Base-by-base conservation (phyloP, 2,888 invertebrate species). In the Mellilla xanthometata region DNA sequence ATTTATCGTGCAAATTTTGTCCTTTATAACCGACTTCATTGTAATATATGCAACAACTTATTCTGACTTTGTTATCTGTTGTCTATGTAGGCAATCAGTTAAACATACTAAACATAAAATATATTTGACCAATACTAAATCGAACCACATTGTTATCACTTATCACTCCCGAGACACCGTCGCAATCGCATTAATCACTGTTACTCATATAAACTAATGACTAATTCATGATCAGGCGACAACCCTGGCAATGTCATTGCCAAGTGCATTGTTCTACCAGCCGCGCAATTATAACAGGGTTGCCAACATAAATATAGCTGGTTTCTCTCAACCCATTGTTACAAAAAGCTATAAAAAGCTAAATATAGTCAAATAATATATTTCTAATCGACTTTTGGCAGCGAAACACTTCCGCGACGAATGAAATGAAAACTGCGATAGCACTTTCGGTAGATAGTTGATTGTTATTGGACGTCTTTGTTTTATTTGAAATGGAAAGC, bases 221-320 rank as follows among this genome's bases (percentile, higher is more conserved):
- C 58, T 54, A 62, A 53, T 52, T 57, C 49, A 53, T 48, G 49
- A 58, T 36, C 49, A 35, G 45, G 43, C 56, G 66, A 62, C 70
- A 73, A 60, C 54, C 56, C 47, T 59, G 56, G 54, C 66, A 73
- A 63, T 74, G 75, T 74, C 76, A 81, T 61, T 82, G 84, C 81
- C 86, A 86, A 84, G 80, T 69, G 66, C 78, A 82, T 80, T 78
- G 78, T 81, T 72, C 60, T 61, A 62, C 54, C 58, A n/a, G n/a
- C n/a, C n/a, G n/a, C n/a, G n/a, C n/a, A n/a, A n/a, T n/a, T n/a
- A n/a, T n/a, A n/a, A n/a, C 63, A 67, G 65, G 66, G 63, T 50
- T 80, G 82, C 81, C 81, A 79, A 77, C 60, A 60, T 52, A 24
- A 63, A 58, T 81, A 63, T 68, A 81, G 76, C 59, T 62, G 72